Percentiles rank a stretch among this genome's conserved stretches.
Conservation (phyloP, 2,797 vertebrate species). For the Loriculus beryllinus region DNA sequence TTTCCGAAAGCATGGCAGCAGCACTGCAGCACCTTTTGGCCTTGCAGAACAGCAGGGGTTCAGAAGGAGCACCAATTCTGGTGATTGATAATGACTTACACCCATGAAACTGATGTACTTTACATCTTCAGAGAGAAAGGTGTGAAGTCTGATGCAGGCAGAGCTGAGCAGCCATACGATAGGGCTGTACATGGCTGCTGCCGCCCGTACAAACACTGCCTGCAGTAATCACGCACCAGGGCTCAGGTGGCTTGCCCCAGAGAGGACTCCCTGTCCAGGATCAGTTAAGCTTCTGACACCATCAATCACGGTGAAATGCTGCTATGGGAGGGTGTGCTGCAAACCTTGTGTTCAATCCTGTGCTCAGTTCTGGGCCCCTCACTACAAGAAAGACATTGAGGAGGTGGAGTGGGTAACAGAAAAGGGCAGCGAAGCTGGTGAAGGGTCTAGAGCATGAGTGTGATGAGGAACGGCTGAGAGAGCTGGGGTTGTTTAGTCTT, state of each 20-base stretch:
- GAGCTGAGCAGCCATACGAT: neutral
- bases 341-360: neutral
- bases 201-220: neutral
- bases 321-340: neutral
- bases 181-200: neutral
- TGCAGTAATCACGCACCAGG: neutral
- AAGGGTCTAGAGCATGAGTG: neutral
- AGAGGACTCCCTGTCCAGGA: constrained; percentile 8
- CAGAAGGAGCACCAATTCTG: neutral
- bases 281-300: constrained; percentile 45
- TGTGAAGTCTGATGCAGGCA: neutral
- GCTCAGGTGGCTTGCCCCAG: neutral
- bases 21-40: neutral
- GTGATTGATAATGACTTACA: neutral
- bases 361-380: neutral
- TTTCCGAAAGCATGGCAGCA: neutral
- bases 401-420: neutral
- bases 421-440: neutral
- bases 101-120: rapidly evolving
- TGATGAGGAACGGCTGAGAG: neutral
- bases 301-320: neutral
- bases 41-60: neutral
- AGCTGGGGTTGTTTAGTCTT: neutral
- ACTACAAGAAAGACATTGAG: neutral
- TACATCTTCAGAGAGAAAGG: neutral